Conservation (phyloP, 2,113 vertebrate species). For the Forbesichthys agassizii region DNA sequence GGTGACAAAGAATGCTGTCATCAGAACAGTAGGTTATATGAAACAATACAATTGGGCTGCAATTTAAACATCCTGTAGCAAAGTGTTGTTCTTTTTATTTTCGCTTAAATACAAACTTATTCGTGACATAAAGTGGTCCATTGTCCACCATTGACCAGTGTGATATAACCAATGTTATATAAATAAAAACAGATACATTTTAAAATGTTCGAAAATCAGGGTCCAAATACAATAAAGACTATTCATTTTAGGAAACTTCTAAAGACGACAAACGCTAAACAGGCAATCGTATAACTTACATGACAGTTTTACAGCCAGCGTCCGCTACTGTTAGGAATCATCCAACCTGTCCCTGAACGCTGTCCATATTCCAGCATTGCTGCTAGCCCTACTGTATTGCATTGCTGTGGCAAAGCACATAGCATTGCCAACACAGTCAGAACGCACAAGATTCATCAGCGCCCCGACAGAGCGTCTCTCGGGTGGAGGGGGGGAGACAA, state of each 20-base stretch:
- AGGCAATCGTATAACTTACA: no score
- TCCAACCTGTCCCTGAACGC: no score
- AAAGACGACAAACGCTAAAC: no score
- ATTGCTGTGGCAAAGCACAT: background rate
- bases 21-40: background rate
- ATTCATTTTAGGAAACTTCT: background rate
- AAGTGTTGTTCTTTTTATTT: no score
- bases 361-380: no score
- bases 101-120: no score
- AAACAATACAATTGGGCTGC: background rate
- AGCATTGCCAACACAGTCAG: constrained; percentile 30
- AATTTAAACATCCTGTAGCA: no score
- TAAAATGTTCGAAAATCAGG: no score
- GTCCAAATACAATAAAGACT: background rate
- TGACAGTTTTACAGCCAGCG: no score
- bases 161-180: background rate
- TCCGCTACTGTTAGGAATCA: no score
- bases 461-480: constrained; percentile 39
- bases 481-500: constrained; percentile 40
- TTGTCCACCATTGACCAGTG: background rate
- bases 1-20: background rate
- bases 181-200: background rate
- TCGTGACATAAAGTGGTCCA: no score
- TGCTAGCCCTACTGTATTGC: constrained; percentile 8
- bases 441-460: constrained; percentile 46